These are phyloP conservation scores for Nesidiocoris tenuis DNA, from an alignment of 2,888 invertebrate genomes.

Conservation along the genomic window DNA sequence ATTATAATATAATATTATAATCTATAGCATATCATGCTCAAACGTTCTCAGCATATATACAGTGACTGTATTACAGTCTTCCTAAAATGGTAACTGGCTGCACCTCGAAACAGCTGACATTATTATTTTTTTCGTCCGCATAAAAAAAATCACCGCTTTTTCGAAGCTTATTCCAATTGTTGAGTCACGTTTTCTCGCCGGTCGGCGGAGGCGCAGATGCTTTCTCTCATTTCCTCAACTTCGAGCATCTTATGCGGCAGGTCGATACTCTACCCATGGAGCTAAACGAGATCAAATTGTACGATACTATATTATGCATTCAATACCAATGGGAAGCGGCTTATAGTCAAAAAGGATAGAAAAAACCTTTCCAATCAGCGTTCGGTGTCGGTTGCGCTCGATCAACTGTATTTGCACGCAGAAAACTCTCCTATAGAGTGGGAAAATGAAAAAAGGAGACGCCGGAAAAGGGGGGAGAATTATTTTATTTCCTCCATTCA, in stretches of 20 bases:
- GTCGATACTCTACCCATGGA: not conserved
- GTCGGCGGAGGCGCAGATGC: not conserved
- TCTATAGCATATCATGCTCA: too few species aligned
- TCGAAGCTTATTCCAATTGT: too few species aligned
- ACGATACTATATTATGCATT: not conserved
- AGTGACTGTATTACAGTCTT: too few species aligned
- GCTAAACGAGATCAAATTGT: not conserved
- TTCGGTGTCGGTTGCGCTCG: not conserved
- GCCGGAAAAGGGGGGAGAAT: not conserved
- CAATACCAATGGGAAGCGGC: not conserved
- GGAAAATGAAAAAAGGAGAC: not conserved
- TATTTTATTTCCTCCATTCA: not conserved
- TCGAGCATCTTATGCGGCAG: not conserved
- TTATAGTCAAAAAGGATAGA: not conserved
- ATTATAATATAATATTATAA: too few species aligned
- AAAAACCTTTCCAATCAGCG: not conserved
- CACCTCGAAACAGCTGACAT: too few species aligned
- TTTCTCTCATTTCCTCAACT: not conserved
- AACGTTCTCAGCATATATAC: too few species aligned
- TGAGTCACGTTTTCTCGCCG: not conserved
- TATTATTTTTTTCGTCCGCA: not conserved
- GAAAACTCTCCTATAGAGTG: not conserved
- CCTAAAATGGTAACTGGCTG: too few species aligned
- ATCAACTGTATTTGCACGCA: not conserved
- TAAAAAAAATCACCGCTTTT: too few species aligned